Percentiles rank a stretch among this genome's conserved stretches.
phyloP scores from a whole-genome alignment of 2,797 vertebrate genomes.

The Delichon dasypus region DNA sequence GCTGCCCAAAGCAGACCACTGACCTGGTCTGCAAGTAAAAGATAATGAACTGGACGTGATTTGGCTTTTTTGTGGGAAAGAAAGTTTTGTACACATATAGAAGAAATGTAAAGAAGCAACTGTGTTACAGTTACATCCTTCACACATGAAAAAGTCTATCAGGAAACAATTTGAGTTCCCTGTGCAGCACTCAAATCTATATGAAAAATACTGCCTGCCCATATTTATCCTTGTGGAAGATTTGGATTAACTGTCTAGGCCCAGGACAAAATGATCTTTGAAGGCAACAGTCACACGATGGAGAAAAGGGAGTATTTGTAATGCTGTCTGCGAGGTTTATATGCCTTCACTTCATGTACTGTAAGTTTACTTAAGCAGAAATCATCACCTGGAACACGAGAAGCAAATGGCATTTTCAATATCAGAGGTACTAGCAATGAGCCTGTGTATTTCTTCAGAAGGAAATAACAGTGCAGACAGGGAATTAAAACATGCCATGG shows the following conservation, averaged over 20 bases:
- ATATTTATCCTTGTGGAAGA: not conserved
- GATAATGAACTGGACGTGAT: not conserved
- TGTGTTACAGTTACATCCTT: not conserved
- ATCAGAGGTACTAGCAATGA: not conserved
- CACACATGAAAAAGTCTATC: not conserved
- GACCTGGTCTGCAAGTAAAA: not conserved
- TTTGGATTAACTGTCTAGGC: not conserved
- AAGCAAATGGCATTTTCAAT: conserved; percentile 25
- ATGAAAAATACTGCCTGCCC: conserved; percentile 15
- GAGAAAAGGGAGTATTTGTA: not conserved
- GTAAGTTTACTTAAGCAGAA: conserved; percentile 30
- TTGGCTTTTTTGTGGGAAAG: not conserved
- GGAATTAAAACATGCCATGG: conserved; percentile 55
- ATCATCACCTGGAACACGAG: not conserved
- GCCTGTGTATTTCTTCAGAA: conserved; percentile 32
- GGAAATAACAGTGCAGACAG: conserved; percentile 34
- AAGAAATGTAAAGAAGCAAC: conserved; percentile 28
- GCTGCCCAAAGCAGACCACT: not conserved
- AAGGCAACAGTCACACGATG: not conserved
- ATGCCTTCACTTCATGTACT: conserved; percentile 1
- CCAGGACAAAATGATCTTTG: not conserved
- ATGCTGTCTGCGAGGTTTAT: not conserved
- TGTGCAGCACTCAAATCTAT: not conserved
- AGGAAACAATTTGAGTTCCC: not conserved
- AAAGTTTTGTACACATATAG: not conserved